Conservation (phyloP, 2,888 invertebrate species). For the Rosalia funebris region DNA sequence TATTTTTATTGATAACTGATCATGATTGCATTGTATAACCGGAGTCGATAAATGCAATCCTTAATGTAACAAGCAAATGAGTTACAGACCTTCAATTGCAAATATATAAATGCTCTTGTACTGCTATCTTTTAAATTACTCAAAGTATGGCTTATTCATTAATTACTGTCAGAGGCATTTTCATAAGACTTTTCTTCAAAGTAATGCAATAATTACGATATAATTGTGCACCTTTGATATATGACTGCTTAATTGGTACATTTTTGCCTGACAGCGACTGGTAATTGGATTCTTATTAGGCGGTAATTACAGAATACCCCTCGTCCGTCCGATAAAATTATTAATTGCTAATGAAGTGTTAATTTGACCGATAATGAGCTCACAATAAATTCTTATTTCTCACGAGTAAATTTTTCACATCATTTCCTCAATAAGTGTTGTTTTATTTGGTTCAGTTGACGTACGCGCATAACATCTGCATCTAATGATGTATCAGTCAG, state of each 20-base stretch:
- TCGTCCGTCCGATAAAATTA: constrained; percentile 13
- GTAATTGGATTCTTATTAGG: constrained; percentile 21
- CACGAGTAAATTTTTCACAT: constrained; percentile 27
- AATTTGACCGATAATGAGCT: constrained; percentile 30
- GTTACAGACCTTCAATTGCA: no score
- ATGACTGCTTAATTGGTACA: constrained; percentile 7
- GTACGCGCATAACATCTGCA: constrained; percentile 3
- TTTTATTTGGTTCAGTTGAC: constrained; percentile 14
- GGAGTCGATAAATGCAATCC: no score
- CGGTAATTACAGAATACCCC: constrained; percentile 7
- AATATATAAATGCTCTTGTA: no score
- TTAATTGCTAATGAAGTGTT: constrained; percentile 36
- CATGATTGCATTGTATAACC: no score
- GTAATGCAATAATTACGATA: background rate
- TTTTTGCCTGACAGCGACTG: background rate
- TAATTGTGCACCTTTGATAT: constrained; percentile 1
- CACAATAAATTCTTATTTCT: constrained; percentile 36
- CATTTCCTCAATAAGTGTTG: constrained; percentile 10
- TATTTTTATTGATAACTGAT: no score
- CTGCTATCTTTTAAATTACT: background rate
- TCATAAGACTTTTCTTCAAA: constrained; percentile 7
- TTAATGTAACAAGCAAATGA: no score
- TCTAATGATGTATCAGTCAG: constrained; percentile 5
- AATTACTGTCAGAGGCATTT: constrained; percentile 5
- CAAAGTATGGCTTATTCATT: background rate